Percentiles rank a stretch among this genome's conserved stretches.
Evolutionary conservation across 2,113 vertebrate species (phyloP).

Genomic region (Bagarius yarrelli): DNA sequence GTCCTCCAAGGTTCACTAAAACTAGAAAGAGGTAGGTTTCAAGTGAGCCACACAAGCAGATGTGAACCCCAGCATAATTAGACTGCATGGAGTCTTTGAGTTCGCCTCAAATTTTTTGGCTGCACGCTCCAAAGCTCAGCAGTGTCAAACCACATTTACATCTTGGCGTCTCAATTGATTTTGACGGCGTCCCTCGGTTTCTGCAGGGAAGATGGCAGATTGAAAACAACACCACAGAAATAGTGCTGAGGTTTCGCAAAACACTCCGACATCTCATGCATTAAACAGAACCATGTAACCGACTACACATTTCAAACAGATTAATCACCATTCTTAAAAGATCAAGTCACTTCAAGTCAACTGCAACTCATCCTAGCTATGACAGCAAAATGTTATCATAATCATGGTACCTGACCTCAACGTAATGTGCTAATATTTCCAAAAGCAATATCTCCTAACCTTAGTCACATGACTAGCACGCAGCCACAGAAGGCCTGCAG

Average conservation of each 20-base stretch:
- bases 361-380: neutral
- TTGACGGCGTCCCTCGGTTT: conserved; percentile 39
- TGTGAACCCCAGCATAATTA: conserved; percentile 50
- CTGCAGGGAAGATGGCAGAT: conserved; percentile 33
- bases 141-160: conserved; percentile 29
- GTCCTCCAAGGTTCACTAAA: conserved; percentile 55
- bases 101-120: conserved; percentile 44
- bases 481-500: neutral
- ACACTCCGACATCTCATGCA: conserved; percentile 5
- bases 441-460: neutral
- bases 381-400: conserved; percentile 3
- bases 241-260: conserved; percentile 35
- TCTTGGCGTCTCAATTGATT: conserved; percentile 49
- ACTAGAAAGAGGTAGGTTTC: conserved; percentile 37
- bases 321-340: neutral
- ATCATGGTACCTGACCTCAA: neutral
- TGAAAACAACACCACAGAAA: conserved; percentile 24
- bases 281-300: conserved; percentile 3
- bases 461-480: conserved; percentile 8
- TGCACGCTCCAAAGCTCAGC: conserved; percentile 30
- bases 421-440: conserved; percentile 18
- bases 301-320: conserved; percentile 13
- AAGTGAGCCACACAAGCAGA: conserved; percentile 46
- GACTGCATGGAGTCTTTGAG: conserved; percentile 40
- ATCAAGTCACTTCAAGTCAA: neutral